Evolutionary conservation across 92 coral and sea anemone genomes (phyloP), one percentile per base, ranked within the genome.

Genomic region (Phenganax stokvisi): DNA sequence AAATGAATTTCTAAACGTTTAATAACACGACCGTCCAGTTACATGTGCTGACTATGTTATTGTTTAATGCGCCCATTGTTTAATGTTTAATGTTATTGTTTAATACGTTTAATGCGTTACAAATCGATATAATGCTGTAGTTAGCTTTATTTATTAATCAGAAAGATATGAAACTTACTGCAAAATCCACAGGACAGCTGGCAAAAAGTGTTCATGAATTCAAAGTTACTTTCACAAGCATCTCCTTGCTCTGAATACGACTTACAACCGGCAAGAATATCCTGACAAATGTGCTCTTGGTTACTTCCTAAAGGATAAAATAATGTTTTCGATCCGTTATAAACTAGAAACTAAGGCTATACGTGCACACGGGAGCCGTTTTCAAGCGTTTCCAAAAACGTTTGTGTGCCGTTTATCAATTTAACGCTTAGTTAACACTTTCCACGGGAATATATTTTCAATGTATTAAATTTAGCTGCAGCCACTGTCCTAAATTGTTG

Each of bases 111-210:
- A 20, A 20, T 20, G 65, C 65, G 2, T 59, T 59, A 59, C 3
- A 59, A 13, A 13, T 13, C 16, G 15, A 20, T 59, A 59, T 1
- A 13, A 13, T 13, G 15, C 15, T 0, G 25, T 20, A 20, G 25
- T 20, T 20, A 20, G 25, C 25, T 20, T 20, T 20, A 20, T 20
- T 20, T 20, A 20, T 20, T 20, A 20, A 20, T 20, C 25, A 20
- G 25, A 20, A 20, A 20, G 25, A 20, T 13, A 59, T 51, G 55
- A 27, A 3, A 75, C 88, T 25, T 57, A 85, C 88, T 84, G 54
- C 98, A 93, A 67, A 90, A 87, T n/a, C 87, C 89, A 80, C 98
- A 93, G 8, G 98, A 85, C 44, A 66, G 54, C 56, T 92, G 93
- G 70, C 98, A 93, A 75, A 80, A 71, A 62, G 86, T 84, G 71